phyloP scores from a whole-genome alignment of 2,888 invertebrate species.

The Choreutis nemorana region DNA sequence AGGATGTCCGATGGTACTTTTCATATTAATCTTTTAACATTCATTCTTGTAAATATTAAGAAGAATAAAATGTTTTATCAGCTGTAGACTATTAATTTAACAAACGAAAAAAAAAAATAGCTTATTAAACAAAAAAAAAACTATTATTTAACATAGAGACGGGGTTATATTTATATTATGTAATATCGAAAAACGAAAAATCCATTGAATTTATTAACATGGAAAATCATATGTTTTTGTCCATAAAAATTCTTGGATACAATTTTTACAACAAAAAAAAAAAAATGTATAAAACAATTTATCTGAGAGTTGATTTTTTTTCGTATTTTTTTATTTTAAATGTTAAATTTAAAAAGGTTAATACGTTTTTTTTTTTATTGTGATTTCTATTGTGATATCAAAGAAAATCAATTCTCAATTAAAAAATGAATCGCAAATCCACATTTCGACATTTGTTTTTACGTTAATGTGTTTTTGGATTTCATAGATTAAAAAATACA shows the following conservation, averaged over 20 bases:
- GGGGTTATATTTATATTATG: not conserved
- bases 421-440: conserved; percentile 28
- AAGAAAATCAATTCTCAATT: conserved; percentile 37
- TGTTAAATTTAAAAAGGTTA: conserved; percentile 10
- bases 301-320: conserved; percentile 15
- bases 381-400: conserved; percentile 8
- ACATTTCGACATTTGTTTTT: conserved; percentile 56
- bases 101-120: conserved; percentile 20
- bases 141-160: not conserved
- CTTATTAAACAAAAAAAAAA: conserved; percentile 9
- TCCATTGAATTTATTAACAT: conserved; percentile 42
- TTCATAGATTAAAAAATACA: too few species aligned
- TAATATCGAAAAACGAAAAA: conserved; percentile 9
- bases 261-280: conserved; percentile 2
- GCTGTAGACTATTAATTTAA: conserved; percentile 20
- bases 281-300: conserved; percentile 6
- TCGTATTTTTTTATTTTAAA: conserved; percentile 7
- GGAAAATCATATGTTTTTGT: conserved; percentile 50
- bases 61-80: conserved; percentile 21
- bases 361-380: conserved; percentile 5
- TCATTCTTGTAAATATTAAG: conserved; percentile 48
- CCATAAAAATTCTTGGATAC: conserved; percentile 30
- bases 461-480: conserved; percentile 50
- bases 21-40: conserved; percentile 8
- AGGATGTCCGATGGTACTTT: not conserved